Evolutionary conservation across 2,888 invertebrate species (phyloP).

Genomic region (Gibbula magus): DNA sequence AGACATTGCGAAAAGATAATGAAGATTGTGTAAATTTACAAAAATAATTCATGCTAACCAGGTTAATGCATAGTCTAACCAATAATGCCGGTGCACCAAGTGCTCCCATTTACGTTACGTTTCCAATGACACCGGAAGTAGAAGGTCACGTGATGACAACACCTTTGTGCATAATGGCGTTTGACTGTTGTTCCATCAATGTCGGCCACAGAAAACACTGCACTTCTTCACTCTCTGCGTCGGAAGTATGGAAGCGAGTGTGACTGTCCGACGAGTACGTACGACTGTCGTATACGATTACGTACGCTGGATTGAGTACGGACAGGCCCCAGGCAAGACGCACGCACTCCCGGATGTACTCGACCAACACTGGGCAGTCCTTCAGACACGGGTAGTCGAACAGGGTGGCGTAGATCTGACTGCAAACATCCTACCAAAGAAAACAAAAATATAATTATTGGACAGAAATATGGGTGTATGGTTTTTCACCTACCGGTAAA

Average conservation of each 20-base stretch:
- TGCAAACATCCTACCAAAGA: constrained; percentile 78
- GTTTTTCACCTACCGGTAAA: background rate
- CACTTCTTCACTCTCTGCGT: constrained; percentile 85
- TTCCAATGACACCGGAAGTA: too few species aligned
- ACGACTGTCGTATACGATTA: constrained; percentile 78
- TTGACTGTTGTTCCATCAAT: constrained; percentile 82
- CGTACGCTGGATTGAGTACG: constrained; percentile 79
- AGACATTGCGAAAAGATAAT: too few species aligned
- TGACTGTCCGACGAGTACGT: constrained; percentile 85
- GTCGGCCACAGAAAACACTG: constrained; percentile 92
- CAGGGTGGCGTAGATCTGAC: constrained; percentile 89
- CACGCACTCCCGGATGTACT: constrained; percentile 88
- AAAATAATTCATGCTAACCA: too few species aligned
- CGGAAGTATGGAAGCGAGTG: constrained; percentile 86
- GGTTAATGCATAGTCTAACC: too few species aligned
- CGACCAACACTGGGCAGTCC: constrained; percentile 84
- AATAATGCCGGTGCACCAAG: too few species aligned
- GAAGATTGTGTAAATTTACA: too few species aligned
- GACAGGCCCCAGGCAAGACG: constrained; percentile 91
- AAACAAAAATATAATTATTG: background rate
- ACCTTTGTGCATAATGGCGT: constrained; percentile 88
- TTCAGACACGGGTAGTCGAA: constrained; percentile 94
- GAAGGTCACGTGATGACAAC: constrained; percentile 84
- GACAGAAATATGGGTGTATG: background rate
- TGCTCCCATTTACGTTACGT: too few species aligned